Conservation (phyloP, 1,140 invertebrate species). For the Pectinophora gossypiella region DNA sequence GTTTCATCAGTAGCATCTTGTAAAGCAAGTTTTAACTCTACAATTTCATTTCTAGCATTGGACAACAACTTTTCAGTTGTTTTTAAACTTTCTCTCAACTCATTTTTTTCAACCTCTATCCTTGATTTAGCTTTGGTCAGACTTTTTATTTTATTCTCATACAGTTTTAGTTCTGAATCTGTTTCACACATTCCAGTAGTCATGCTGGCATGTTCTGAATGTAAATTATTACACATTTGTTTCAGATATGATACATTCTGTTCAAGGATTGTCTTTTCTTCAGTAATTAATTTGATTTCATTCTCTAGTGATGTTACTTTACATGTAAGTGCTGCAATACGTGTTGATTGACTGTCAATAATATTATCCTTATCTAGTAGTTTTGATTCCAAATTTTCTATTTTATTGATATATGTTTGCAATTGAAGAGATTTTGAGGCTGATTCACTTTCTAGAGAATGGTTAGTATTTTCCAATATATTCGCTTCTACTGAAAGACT, state of each 20-base stretch:
- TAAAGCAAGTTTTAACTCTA: conserved; percentile 66
- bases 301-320: conserved; percentile 61
- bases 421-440: conserved; percentile 76
- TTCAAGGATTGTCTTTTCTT: conserved; percentile 59
- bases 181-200: conserved; percentile 35
- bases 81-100: conserved; percentile 48
- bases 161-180: conserved; percentile 61
- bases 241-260: conserved; percentile 68
- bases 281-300: conserved; percentile 61
- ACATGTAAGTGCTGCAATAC: conserved; percentile 56
- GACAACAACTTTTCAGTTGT: conserved; percentile 63
- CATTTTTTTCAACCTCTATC: conserved; percentile 47
- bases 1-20: conserved; percentile 71
- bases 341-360: conserved; percentile 60
- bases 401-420: conserved; percentile 58
- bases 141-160: conserved; percentile 64
- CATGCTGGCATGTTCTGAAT: conserved; percentile 44
- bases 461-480: conserved; percentile 82
- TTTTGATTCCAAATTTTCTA: conserved; percentile 57
- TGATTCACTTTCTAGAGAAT: conserved; percentile 82
- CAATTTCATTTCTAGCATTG: conserved; percentile 65
- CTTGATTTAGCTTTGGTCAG: conserved; percentile 51
- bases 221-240: conserved; percentile 62
- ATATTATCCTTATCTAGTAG: conserved; percentile 59
- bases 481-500: conserved; percentile 82